Evolutionary conservation across 1,140 invertebrate species (phyloP).

Genomic region (Formica selysi): DNA sequence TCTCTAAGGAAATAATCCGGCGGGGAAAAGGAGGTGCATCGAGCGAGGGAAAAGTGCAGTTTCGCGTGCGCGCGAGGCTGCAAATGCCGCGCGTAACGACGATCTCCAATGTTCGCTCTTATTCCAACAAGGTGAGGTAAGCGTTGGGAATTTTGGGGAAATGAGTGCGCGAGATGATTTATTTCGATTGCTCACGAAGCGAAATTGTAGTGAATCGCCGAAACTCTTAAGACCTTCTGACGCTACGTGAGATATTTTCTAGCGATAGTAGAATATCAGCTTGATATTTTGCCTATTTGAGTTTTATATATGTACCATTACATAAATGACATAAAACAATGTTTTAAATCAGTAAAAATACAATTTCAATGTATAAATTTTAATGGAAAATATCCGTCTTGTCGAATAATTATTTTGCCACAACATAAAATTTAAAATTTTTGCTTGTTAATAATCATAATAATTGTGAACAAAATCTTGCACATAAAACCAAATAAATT

Average conservation of each 20-base stretch:
- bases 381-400: neutral
- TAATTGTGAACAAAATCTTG: no score
- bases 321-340: neutral
- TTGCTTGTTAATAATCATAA: no score
- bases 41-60: constrained; percentile 26
- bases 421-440: neutral
- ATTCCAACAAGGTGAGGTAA: neutral
- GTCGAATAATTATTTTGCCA: neutral
- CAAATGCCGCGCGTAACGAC: constrained; percentile 22
- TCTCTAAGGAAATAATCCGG: constrained; percentile 21
- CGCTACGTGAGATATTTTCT: neutral
- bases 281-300: neutral
- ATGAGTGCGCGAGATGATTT: constrained; percentile 8
- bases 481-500: no score
- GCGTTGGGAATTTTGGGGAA: neutral
- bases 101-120: neutral
- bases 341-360: neutral
- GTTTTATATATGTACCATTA: neutral
- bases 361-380: neutral
- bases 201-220: neutral
- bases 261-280: neutral
- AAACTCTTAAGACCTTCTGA: neutral
- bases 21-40: neutral
- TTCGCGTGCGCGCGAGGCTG: constrained; percentile 21
- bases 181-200: constrained; percentile 11